phyloP scores from a whole-genome alignment of 2,797 vertebrate genomes.

The Sebastes cheni region DNA sequence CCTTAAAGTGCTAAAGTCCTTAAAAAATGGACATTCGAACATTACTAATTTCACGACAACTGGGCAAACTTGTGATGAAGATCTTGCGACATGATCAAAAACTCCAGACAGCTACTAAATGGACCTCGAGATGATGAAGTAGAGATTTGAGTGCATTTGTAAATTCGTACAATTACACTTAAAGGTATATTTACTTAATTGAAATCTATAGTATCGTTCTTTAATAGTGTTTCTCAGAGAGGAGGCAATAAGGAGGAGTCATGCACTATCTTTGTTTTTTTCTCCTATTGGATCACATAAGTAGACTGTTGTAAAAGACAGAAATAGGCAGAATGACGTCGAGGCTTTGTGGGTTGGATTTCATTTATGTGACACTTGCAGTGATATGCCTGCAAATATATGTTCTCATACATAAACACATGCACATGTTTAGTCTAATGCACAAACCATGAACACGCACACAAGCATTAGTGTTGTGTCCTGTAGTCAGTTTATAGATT shows the following conservation, averaged over 20 bases:
- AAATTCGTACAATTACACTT: not conserved
- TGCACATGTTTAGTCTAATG: not conserved
- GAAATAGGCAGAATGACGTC: constrained; percentile 57
- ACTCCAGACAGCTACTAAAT: too few relatives aligned
- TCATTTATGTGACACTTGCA: constrained; percentile 39
- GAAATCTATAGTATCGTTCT: not conserved
- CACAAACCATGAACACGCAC: not conserved
- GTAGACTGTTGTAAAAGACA: constrained; percentile 28
- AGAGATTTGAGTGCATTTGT: too few relatives aligned
- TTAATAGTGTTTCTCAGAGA: not conserved
- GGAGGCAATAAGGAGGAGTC: not conserved
- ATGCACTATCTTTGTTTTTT: constrained; percentile 23
- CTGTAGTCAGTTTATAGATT: not conserved
- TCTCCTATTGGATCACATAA: constrained; percentile 21
- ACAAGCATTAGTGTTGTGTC: not conserved
- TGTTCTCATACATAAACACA: constrained; percentile 24
- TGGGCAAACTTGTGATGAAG: too few relatives aligned
- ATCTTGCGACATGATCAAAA: too few relatives aligned
- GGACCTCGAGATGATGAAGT: too few relatives aligned
- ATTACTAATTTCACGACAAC: too few relatives aligned
- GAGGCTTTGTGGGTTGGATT: constrained; percentile 44
- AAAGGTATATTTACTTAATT: not conserved
- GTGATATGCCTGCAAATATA: constrained; percentile 9
- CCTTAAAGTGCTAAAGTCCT: too few relatives aligned
- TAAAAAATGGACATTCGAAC: too few relatives aligned